Percentiles rank a stretch among this genome's conserved stretches.
Conservation (phyloP, 37 sponge, comb jelly and placozoan genomes). For the Oscarella lobularis region DNA sequence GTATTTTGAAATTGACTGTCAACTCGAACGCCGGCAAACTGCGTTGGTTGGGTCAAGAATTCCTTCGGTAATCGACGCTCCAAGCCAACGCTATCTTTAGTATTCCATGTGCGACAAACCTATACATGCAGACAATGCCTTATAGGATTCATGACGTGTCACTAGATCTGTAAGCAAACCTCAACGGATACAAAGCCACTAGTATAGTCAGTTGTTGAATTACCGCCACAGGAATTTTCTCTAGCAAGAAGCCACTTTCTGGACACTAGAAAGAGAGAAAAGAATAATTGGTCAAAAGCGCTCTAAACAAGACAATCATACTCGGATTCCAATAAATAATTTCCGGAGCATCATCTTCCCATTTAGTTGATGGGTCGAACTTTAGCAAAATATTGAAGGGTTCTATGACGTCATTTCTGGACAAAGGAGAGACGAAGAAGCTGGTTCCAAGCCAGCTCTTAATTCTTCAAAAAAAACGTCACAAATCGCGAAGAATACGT, state of each 20-base stretch:
- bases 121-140: background rate
- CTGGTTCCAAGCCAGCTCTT: background rate
- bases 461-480: background rate
- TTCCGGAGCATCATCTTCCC: background rate
- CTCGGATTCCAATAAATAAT: background rate
- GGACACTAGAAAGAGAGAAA: background rate
- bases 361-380: background rate
- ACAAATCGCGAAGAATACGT: background rate
- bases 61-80: background rate
- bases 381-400: background rate
- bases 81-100: background rate
- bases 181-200: background rate
- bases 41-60: background rate
- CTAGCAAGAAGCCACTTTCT: too few species aligned
- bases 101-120: background rate
- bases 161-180: background rate
- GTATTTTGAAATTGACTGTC: background rate
- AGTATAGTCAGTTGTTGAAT: background rate
- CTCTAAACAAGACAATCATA: background rate
- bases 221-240: too few species aligned
- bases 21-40: background rate
- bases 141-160: background rate
- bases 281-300: background rate
- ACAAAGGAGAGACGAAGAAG: background rate
- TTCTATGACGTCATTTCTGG: background rate